A percentile compares a stretch with the other conserved stretches of the same genome.
These are phyloP conservation scores for Pelusios castaneus DNA, from an alignment of 2,113 vertebrate genomes.

Conservation along the genomic window DNA sequence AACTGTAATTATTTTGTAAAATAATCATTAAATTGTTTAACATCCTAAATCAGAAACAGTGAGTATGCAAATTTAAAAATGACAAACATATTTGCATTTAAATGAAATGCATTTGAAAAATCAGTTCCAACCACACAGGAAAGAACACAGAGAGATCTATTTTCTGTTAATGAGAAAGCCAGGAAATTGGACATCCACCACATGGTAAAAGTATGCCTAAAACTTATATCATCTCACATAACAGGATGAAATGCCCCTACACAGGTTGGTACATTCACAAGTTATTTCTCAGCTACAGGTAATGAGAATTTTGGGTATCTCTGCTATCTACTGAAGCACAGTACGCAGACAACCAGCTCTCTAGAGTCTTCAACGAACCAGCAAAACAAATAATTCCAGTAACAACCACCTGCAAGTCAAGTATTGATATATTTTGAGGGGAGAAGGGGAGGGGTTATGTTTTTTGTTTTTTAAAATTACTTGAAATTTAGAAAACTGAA, in stretches of 20 bases:
- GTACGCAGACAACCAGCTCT: not conserved
- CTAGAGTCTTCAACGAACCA: not conserved
- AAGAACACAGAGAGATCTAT: not conserved
- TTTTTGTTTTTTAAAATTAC: not conserved
- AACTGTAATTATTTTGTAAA: not conserved
- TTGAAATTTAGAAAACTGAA: not conserved
- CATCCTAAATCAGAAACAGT: not conserved
- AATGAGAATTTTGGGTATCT: not conserved
- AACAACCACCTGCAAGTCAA: fast-evolving
- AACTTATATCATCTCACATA: not conserved
- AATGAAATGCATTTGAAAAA: not conserved
- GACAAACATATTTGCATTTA: not conserved
- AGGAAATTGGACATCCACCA: not conserved
- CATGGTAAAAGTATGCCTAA: fast-evolving
- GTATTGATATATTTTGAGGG: not conserved
- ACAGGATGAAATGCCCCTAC: not conserved
- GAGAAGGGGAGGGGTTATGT: too few relatives aligned
- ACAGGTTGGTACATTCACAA: not conserved
- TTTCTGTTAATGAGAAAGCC: not conserved
- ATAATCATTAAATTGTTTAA: not conserved
- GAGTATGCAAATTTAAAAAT: not conserved
- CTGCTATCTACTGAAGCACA: not conserved
- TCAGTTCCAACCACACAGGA: not conserved
- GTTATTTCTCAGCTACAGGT: not conserved
- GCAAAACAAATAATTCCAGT: not conserved